These are phyloP conservation scores for Mus caroli DNA, from an alignment of 2,797 vertebrate genomes.

Conservation along the genomic window DNA sequence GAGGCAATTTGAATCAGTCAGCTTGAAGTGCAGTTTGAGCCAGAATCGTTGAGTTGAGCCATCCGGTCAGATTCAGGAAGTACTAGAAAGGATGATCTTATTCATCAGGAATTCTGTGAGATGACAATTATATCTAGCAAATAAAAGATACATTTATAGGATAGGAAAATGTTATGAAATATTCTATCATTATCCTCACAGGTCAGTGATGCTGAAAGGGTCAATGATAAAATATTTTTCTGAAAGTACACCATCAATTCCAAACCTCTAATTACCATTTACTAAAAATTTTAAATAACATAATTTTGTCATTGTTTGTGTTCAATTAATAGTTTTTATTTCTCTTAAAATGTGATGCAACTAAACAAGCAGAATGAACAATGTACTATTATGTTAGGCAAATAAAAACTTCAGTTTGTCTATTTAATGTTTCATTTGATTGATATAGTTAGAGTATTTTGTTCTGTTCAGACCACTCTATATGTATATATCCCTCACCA, in stretches of 20 bases:
- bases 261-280: background rate
- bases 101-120: background rate
- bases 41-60: background rate
- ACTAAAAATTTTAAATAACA: background rate
- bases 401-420: background rate
- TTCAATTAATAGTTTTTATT: background rate
- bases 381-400: background rate
- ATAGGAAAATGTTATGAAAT: background rate
- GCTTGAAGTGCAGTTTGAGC: too few relatives aligned
- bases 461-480: background rate
- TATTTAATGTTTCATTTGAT: background rate
- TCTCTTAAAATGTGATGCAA: constrained; percentile 5
- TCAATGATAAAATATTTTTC: background rate
- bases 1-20: too few relatives aligned
- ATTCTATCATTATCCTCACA: background rate
- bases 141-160: background rate
- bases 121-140: background rate
- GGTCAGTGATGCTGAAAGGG: background rate
- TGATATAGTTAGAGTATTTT: background rate
- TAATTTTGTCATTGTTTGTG: background rate
- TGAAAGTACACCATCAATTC: background rate
- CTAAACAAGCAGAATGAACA: background rate
- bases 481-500: background rate
- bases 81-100: background rate
- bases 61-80: background rate